These are phyloP conservation scores for Tadarida brasiliensis DNA, from an alignment of 2,797 vertebrate genomes.

Conservation along the genomic window DNA sequence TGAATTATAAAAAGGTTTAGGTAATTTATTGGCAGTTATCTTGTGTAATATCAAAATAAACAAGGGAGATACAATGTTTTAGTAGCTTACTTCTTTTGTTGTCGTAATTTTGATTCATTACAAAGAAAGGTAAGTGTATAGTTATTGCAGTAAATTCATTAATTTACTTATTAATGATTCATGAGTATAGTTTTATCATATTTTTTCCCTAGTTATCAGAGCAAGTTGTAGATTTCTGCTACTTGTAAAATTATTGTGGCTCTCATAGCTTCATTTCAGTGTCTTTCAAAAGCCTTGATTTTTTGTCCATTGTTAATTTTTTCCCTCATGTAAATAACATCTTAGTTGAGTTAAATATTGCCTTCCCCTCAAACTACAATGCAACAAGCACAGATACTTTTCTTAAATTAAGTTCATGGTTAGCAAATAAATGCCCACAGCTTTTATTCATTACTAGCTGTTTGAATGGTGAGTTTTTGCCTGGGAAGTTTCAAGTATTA, in stretches of 20 bases:
- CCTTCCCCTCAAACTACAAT: neutral
- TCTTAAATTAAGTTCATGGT: slow-evolving; percentile 45
- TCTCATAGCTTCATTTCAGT: neutral
- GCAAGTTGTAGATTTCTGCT: slow-evolving; percentile 54
- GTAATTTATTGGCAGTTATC: neutral
- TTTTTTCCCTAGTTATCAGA: neutral
- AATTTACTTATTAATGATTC: slow-evolving; percentile 50
- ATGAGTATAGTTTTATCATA: slow-evolving; percentile 8
- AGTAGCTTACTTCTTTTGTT: neutral
- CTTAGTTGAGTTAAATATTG: slow-evolving; percentile 32
- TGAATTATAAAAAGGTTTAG: slow-evolving; percentile 2
- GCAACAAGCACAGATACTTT: neutral
- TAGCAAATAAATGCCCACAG: neutral
- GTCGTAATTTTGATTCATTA: slow-evolving; percentile 39
- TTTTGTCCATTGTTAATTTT: neutral
- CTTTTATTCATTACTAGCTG: neutral
- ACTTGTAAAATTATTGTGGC: slow-evolving; percentile 8
- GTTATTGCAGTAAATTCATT: no score
- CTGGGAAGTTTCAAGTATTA: neutral
- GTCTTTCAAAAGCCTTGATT: neutral
- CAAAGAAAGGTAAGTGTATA: no score
- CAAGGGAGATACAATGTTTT: neutral
- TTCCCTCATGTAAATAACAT: neutral
- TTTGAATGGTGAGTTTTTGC: slow-evolving; percentile 5
- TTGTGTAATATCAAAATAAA: slow-evolving; percentile 14